Evolutionary conservation across 2,888 invertebrate species (phyloP), one percentile per base, ranked within the genome.

Genomic region (Ischnura elegans): DNA sequence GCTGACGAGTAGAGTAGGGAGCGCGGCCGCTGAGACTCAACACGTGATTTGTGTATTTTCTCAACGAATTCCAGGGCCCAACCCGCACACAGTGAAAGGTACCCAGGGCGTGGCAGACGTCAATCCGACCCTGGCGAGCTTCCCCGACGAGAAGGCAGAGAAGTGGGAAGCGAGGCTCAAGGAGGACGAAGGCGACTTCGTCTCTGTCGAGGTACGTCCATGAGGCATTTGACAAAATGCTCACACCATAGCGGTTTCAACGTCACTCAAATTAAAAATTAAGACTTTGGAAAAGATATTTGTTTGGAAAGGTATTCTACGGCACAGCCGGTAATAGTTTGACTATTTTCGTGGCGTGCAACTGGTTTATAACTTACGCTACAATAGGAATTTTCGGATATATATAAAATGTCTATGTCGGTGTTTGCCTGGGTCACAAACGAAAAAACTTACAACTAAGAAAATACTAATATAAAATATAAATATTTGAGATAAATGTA

Each of bases 61-160:
- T 47, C 76, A 10, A 13, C 10, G 36, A 13, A 36, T 61, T 61
- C 25, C 94, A 94, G 94, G 97, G 51, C 96, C 96, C 21, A 96
- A 96, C 94, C 97, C 97, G 3, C 96, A 96, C 94, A 95, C 96
- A 0, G 95, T 97, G 55, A 96, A 97, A 94, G 97, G 97, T 0
- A 97, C 97, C 5, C 96, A 96, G 95, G 97, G 96, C 0, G 95
- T 97, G 2, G 95, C 96, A 93, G 95, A 95, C 2, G 95, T 96
- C 5, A 95, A 95, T 47, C 95, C 95, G 93, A 94, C 93, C 36
- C 94, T 95, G 25, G 95, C 95, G 66, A 94, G 94, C 51, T 95
- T 95, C 61, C 95, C 95, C 94, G 94, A 95, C 42, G 95, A 96
- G 85, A 95, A 95, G 25, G 42, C 87, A 43, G 94, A 94, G 36